Evolutionary conservation across 2,797 vertebrate species (phyloP), one percentile per base, ranked within the genome.

Genomic region (Oreortyx pictus): DNA sequence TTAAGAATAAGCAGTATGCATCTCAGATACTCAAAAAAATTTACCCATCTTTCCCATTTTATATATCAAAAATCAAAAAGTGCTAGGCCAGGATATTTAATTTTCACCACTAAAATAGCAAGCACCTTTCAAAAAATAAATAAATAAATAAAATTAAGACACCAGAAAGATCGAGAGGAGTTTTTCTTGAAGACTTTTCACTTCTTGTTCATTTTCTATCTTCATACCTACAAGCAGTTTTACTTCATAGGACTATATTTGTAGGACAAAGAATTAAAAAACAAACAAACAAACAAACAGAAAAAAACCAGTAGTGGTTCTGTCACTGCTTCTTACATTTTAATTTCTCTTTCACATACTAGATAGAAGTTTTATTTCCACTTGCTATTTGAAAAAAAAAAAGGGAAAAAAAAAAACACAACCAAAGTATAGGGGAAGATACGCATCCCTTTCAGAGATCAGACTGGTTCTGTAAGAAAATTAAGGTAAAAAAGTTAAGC

Each of bases 391-490:
- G 23, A 24, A 19, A 49, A 49, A 49, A 13, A 49, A 49, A 49
- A 24, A 49, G 24, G 24, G 13, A 24, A 14, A 25, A 49, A 24
- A 24, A 49, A 49, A 13, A 13, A 13, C 27, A 52, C 27, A 29
- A 31, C 13, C 24, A 80, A 74, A 82, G 14, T 33, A 83, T 18
- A 44, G 25, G 44, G 37, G 20, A 91, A 93, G 79, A 79, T 27
- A 67, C 31, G 11, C 82, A 49, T 61, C 22, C 49, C 27, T 86
- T 68, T 59, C 56, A 76, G 56, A 87, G 14, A 52, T 71, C 89
- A 20, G 29, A 33, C 46, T 78, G 15, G 13, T 43, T 95, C 81
- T 60, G 9, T n/a, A 91, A 91, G 61, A 93, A 96, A 93, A 76
- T 60, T 54, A 89, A 94, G 27, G 66, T 92, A 68, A 97, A 80